These are phyloP conservation scores for Mycetomoellerius zeteki DNA, from an alignment of 1,140 invertebrate genomes.

Conservation along the genomic window DNA sequence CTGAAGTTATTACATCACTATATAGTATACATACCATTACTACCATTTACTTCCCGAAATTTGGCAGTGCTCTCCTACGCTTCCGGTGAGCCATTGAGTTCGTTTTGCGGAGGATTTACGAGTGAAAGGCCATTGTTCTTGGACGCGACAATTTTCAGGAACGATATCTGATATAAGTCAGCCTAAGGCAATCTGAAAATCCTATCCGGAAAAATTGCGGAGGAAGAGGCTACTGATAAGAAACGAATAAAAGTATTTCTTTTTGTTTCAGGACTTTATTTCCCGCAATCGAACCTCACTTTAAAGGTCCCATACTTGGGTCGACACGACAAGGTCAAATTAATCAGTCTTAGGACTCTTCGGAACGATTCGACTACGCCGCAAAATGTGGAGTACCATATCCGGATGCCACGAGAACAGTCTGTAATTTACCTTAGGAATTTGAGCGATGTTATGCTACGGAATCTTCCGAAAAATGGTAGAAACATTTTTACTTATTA, in stretches of 20 bases:
- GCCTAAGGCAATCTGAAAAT: slow-evolving; percentile 47
- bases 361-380: slow-evolving; percentile 77
- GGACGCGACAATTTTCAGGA: slow-evolving; percentile 7
- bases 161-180: slow-evolving; percentile 47
- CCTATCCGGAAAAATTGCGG: slow-evolving; percentile 1
- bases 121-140: slow-evolving; percentile 9
- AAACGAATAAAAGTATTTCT: background rate
- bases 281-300: slow-evolving; percentile 83
- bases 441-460: slow-evolving; percentile 72
- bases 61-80: slow-evolving; percentile 24
- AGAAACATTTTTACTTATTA: slow-evolving; percentile 34
- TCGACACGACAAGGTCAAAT: slow-evolving; percentile 70
- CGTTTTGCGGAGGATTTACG: slow-evolving; percentile 43
- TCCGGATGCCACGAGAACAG: slow-evolving; percentile 70
- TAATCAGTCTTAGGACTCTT: slow-evolving; percentile 80
- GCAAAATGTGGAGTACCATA: slow-evolving; percentile 75
- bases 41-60: slow-evolving; percentile 42
- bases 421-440: slow-evolving; percentile 68
- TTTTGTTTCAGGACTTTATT: slow-evolving; percentile 83
- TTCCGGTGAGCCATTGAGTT: slow-evolving; percentile 22
- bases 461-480: slow-evolving; percentile 74
- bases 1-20: background rate
- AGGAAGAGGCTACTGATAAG: background rate
- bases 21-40: slow-evolving; percentile 11
- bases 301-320: slow-evolving; percentile 79